Percentiles rank a stretch among this genome's conserved stretches.
Conservation (phyloP, 2,113 vertebrate species). For the Ceratotherium simum region DNA sequence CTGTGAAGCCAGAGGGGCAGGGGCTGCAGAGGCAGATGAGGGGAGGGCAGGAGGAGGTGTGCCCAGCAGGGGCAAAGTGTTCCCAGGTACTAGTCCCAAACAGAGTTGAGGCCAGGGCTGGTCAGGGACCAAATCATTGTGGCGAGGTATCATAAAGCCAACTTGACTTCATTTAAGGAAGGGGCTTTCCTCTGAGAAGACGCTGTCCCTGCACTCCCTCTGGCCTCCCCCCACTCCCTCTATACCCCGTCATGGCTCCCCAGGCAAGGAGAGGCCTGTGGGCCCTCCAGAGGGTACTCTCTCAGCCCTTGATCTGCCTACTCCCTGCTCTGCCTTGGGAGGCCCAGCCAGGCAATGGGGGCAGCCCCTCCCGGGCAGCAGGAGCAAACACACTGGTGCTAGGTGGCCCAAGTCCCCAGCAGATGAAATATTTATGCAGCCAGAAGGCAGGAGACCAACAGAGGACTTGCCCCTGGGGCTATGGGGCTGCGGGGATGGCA, state of each 20-base stretch:
- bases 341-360: not conserved
- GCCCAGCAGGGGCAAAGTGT: not conserved
- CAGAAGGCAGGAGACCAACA: conserved; percentile 65
- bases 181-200: not conserved
- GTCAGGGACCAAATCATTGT: not conserved
- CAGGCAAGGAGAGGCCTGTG: not conserved
- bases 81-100: conserved; percentile 2
- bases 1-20: not conserved
- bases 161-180: not conserved
- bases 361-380: not conserved
- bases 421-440: conserved; percentile 77
- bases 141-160: not conserved
- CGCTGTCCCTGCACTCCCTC: not conserved
- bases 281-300: not conserved
- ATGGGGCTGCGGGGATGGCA: not conserved
- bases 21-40: not conserved
- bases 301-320: not conserved
- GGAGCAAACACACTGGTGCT: not conserved
- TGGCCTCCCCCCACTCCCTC: not conserved
- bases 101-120: not conserved
- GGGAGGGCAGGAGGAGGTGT: not conserved
- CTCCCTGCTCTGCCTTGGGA: not conserved
- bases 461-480: not conserved
- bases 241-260: not conserved
- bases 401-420: conserved; percentile 29